These are phyloP conservation scores for Raphicerus campestris DNA, from an alignment of 2,113 vertebrate genomes.

Conservation along the genomic window DNA sequence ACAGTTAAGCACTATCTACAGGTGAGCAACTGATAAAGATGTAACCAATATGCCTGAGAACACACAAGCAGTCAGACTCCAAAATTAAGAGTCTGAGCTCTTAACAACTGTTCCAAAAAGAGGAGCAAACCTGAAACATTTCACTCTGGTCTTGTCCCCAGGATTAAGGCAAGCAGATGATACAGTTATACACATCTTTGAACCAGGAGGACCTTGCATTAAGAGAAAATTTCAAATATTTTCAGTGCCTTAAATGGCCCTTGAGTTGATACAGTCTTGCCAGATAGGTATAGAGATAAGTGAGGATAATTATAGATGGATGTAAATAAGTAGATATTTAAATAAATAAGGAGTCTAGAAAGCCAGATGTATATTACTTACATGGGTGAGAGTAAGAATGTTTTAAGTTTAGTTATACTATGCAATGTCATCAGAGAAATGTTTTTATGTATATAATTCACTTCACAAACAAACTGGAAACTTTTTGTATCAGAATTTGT, in stretches of 20 bases:
- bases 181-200: neutral
- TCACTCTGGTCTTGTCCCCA: neutral
- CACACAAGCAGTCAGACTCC: neutral
- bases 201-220: neutral
- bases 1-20: neutral
- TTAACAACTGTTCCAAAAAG: neutral
- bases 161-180: neutral
- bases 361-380: neutral
- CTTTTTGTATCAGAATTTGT: slow-evolving; percentile 19
- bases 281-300: neutral
- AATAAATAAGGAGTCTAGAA: neutral
- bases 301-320: neutral
- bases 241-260: neutral
- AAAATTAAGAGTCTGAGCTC: neutral
- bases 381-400: neutral
- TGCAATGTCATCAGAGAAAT: neutral
- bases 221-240: neutral
- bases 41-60: neutral
- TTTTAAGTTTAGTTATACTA: neutral
- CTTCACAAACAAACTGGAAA: neutral
- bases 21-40: neutral
- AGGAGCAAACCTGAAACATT: neutral
- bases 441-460: neutral
- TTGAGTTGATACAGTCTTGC: neutral
- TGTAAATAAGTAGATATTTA: neutral